phyloP scores from a whole-genome alignment of 2,888 invertebrate genomes.

The Melanotus villosus region DNA sequence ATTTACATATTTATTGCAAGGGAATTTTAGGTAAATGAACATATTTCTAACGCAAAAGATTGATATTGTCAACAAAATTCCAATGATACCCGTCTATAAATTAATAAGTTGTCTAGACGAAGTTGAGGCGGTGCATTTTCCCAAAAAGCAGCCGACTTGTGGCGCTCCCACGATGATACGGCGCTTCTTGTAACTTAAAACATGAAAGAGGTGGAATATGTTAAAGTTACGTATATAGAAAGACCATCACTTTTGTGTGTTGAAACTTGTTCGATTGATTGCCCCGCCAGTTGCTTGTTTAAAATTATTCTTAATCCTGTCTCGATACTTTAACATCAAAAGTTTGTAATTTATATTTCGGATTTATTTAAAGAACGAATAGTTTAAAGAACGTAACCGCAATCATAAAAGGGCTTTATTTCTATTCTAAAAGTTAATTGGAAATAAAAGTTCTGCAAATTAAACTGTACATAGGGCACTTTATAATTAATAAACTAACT shows the following conservation, averaged over 20 bases:
- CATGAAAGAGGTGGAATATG: constrained; percentile 57
- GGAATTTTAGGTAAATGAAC: too few species aligned
- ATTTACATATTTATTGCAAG: too few species aligned
- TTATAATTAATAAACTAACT: constrained; percentile 53
- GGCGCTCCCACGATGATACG: constrained; percentile 52
- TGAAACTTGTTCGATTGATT: constrained; percentile 52
- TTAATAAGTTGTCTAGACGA: constrained; percentile 41
- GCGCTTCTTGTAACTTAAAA: constrained; percentile 49
- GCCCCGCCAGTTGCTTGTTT: constrained; percentile 51
- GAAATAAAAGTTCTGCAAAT: constrained; percentile 23
- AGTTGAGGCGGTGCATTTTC: constrained; percentile 30
- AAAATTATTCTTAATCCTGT: constrained; percentile 6
- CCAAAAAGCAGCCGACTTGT: constrained; percentile 46
- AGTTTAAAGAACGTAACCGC: too few species aligned
- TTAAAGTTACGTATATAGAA: constrained; percentile 46
- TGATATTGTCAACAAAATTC: constrained; percentile 7
- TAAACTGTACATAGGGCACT: constrained; percentile 11
- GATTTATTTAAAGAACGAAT: too few species aligned
- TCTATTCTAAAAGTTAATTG: constrained; percentile 10
- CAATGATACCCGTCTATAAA: constrained; percentile 1
- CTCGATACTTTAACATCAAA: not conserved
- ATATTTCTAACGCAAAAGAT: too few species aligned
- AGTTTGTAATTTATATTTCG: not conserved
- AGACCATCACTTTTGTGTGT: constrained; percentile 52
- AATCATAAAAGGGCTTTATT: too few species aligned